These are phyloP conservation scores for Amphipyra berbera DNA, from an alignment of 2,888 invertebrate species.

Conservation along the genomic window DNA sequence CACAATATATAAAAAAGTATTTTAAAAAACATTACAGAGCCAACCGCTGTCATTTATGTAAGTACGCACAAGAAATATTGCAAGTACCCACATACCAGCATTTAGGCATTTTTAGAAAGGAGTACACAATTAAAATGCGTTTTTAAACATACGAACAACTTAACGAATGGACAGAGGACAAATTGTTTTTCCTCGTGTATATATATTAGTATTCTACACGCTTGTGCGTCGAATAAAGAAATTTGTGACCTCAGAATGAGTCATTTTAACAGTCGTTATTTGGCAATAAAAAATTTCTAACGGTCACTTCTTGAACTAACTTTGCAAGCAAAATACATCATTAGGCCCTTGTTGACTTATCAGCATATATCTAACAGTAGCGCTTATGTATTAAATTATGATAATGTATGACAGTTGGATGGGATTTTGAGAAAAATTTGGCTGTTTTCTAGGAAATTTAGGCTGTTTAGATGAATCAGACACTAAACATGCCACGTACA, in stretches of 20 bases:
- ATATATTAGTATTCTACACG: conserved; percentile 77
- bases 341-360: conserved; percentile 52
- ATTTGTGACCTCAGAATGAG: conserved; percentile 81
- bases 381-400: conserved; percentile 48
- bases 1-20: conserved; percentile 26
- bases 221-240: conserved; percentile 71
- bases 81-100: conserved; percentile 57
- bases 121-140: conserved; percentile 78
- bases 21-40: conserved; percentile 28
- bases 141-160: conserved; percentile 68
- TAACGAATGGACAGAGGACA: conserved; percentile 66
- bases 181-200: conserved; percentile 74
- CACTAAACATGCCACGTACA: conserved; percentile 39
- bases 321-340: conserved; percentile 68
- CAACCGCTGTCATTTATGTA: conserved; percentile 34
- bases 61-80: conserved; percentile 47
- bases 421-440: conserved; percentile 31
- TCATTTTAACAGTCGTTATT: conserved; percentile 82
- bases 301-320: conserved; percentile 63
- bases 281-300: conserved; percentile 80
- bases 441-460: conserved; percentile 44
- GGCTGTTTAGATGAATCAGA: conserved; percentile 39
- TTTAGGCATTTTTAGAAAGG: conserved; percentile 73
- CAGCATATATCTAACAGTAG: conserved; percentile 48
- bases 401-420: conserved; percentile 39